Conservation (phyloP, 2,797 vertebrate genomes). For the Eulemur rubriventer region DNA sequence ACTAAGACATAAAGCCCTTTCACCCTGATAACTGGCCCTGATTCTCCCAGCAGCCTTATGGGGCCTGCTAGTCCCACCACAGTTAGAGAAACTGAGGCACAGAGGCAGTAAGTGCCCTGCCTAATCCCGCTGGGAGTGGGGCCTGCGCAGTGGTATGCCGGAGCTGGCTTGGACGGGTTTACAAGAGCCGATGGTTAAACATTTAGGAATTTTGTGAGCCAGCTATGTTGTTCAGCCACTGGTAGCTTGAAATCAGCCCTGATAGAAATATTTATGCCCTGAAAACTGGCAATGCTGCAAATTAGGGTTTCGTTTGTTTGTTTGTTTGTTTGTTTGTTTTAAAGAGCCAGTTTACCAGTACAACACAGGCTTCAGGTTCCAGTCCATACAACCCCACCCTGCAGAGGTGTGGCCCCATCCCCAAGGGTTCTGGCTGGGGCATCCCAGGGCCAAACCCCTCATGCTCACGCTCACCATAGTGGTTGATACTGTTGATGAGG, state of each 20-base stretch:
- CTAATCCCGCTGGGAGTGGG: neutral
- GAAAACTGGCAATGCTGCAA: neutral
- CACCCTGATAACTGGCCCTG: neutral
- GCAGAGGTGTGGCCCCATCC: neutral
- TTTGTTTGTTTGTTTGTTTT: neutral
- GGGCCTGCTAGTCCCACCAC: neutral
- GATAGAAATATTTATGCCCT: neutral
- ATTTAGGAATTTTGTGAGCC: neutral
- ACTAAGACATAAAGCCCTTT: neutral
- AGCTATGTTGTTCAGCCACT: neutral
- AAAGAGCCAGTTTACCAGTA: neutral
- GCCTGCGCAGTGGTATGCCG: neutral
- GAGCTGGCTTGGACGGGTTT: neutral
- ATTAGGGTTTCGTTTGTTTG: neutral
- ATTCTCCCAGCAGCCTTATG: neutral
- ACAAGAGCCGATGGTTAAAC: neutral
- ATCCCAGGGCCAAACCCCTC: neutral
- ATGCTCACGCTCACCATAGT: conserved; percentile 92
- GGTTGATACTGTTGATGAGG: conserved; percentile 99
- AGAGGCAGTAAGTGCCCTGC: neutral
- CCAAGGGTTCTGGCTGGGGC: fast-evolving
- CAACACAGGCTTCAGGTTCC: neutral
- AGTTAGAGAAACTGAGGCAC: conserved; percentile 27
- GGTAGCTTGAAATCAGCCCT: neutral
- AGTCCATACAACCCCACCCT: neutral